Percentiles rank a stretch among this genome's conserved stretches.
These are phyloP conservation scores for Linnaemya tessellans DNA, from an alignment of 2,888 invertebrate genomes.

Conservation along the genomic window DNA sequence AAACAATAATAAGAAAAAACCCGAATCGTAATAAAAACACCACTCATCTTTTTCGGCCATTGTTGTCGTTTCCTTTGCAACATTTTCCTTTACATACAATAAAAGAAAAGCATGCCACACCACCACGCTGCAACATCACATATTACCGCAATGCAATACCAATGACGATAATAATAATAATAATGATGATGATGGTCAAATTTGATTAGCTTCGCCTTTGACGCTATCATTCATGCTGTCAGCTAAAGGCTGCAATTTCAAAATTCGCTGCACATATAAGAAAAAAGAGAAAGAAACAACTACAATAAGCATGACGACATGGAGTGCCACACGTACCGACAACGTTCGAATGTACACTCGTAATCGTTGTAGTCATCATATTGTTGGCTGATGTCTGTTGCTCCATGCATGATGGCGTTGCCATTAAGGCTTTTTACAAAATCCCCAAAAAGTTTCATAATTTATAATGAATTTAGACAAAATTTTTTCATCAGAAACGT, in stretches of 20 bases:
- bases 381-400: constrained; percentile 16
- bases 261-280: constrained; percentile 73
- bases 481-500: too few species aligned
- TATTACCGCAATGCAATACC: constrained; percentile 48
- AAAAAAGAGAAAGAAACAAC: constrained; percentile 37
- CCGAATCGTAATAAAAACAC: constrained; percentile 50
- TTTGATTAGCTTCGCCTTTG: constrained; percentile 72
- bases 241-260: constrained; percentile 72
- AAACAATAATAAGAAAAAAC: constrained; percentile 26
- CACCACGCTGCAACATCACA: constrained; percentile 15
- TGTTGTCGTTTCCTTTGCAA: constrained; percentile 39
- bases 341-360: constrained; percentile 35
- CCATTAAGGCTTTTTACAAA: not conserved
- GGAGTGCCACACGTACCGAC: constrained; percentile 67
- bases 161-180: constrained; percentile 53
- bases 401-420: not conserved
- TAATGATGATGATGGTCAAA: constrained; percentile 68
- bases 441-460: too few species aligned
- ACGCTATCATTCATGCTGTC: constrained; percentile 72
- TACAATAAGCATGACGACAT: constrained; percentile 61
- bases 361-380: constrained; percentile 43
- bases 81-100: not conserved
- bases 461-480: too few species aligned
- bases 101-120: constrained; percentile 4
- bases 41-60: constrained; percentile 47